Conservation (phyloP, 2,113 vertebrate genomes). For the Cyanistes caeruleus region DNA sequence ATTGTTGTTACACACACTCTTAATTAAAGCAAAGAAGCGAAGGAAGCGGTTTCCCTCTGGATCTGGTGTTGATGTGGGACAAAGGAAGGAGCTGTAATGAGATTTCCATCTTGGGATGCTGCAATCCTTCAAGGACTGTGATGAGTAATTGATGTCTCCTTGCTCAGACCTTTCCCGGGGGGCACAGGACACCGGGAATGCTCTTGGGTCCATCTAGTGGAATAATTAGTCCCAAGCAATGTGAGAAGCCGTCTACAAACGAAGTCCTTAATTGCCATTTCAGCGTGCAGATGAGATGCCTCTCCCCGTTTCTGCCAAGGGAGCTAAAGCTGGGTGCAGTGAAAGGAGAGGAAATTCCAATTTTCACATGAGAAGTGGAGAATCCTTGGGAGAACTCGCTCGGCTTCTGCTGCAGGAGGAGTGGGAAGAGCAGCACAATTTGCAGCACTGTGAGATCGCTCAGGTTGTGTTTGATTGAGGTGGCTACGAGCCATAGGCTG, state of each 20-base stretch:
- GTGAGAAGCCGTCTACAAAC: background rate
- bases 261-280: background rate
- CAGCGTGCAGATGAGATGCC: accelerated
- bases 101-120: background rate
- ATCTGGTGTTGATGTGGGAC: background rate
- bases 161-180: background rate
- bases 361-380: accelerated
- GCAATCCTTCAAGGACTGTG: accelerated
- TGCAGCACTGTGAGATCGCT: background rate
- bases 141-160: background rate
- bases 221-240: background rate
- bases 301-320: background rate
- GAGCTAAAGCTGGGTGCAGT: accelerated
- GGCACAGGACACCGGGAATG: background rate
- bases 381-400: background rate
- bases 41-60: background rate
- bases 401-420: background rate
- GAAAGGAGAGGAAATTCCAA: accelerated
- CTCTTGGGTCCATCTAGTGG: background rate
- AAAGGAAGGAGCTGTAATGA: background rate
- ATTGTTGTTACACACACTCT: accelerated
- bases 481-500: background rate
- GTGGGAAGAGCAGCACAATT: background rate
- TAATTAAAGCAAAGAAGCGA: background rate
- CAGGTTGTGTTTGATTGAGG: background rate